Evolutionary conservation across 92 coral and sea anemone genomes (phyloP).

Genomic region (Galaxea fascicularis): DNA sequence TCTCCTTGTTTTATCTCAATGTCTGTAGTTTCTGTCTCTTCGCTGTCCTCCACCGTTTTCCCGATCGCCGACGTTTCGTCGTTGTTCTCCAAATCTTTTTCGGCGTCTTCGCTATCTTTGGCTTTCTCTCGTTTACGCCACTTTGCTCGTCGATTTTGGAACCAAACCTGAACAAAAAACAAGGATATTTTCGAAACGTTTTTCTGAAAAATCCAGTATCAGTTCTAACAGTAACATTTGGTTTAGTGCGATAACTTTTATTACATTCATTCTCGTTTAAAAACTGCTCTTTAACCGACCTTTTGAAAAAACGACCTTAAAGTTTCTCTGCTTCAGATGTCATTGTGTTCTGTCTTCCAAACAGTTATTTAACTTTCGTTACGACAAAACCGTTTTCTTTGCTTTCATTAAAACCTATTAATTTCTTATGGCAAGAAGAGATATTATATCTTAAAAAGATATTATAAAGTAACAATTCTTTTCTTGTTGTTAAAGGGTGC

Average conservation of each 20-base stretch:
- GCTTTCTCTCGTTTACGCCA: slow-evolving; percentile 97
- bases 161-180: slow-evolving; percentile 86
- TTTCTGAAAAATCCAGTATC: not conserved
- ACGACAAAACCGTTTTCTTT: not conserved
- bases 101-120: slow-evolving; percentile 57
- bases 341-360: not conserved
- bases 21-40: slow-evolving; percentile 18
- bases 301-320: not conserved
- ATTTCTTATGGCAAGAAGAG: slow-evolving; percentile 11
- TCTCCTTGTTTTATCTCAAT: slow-evolving; percentile 7
- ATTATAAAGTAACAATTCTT: slow-evolving; percentile 28
- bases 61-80: slow-evolving; percentile 34
- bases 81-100: slow-evolving; percentile 58
- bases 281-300: not conserved
- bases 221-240: slow-evolving; percentile 6
- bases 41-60: slow-evolving; percentile 22
- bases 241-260: slow-evolving; percentile 9
- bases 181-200: not conserved
- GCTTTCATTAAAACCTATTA: not conserved
- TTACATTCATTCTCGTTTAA: not conserved
- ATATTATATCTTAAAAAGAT: slow-evolving; percentile 10
- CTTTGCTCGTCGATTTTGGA: slow-evolving; percentile 97
- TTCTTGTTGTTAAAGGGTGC: slow-evolving; percentile 18
- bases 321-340: not conserved
- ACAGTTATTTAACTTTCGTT: slow-evolving; percentile 10